Evolutionary conservation across 2,888 invertebrate genomes (phyloP).

Genomic region (Pristionchus japonicus): DNA sequence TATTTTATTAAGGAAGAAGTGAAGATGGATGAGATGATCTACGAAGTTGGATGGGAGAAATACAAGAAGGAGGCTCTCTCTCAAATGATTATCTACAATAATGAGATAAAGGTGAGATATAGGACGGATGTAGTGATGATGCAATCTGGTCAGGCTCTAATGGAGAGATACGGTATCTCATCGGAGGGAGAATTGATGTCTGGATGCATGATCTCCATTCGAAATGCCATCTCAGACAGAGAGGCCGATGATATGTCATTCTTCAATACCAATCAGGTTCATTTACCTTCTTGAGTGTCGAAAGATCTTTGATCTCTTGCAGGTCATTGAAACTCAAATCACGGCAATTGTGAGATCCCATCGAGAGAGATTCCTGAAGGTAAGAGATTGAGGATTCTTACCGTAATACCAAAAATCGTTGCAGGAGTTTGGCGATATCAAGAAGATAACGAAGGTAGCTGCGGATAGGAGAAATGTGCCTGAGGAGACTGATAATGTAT

Average conservation of each 20-base stretch:
- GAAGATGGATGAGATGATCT: slow-evolving; percentile 57
- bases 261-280: slow-evolving; percentile 69
- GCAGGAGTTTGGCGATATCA: slow-evolving; percentile 35
- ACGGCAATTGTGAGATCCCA: background rate
- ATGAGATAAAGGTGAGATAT: slow-evolving; percentile 52
- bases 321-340: slow-evolving; percentile 45
- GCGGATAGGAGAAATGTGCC: background rate
- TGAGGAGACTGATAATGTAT: slow-evolving; percentile 24
- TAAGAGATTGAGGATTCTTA: background rate
- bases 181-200: slow-evolving; percentile 71
- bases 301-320: slow-evolving; percentile 15
- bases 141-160: slow-evolving; percentile 51
- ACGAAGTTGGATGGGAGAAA: slow-evolving; percentile 56
- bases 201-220: slow-evolving; percentile 62
- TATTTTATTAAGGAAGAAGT: slow-evolving; percentile 20
- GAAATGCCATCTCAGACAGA: slow-evolving; percentile 68
- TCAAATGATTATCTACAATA: slow-evolving; percentile 55
- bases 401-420: background rate
- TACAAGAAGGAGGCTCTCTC: slow-evolving; percentile 51
- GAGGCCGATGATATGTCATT: slow-evolving; percentile 74
- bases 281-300: background rate
- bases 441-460: background rate
- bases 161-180: slow-evolving; percentile 69
- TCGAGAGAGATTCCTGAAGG: slow-evolving; percentile 43
- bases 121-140: too few relatives aligned